These are phyloP conservation scores for Catamblyrhynchus diadema DNA, from an alignment of 2,797 vertebrate species.

Conservation along the genomic window DNA sequence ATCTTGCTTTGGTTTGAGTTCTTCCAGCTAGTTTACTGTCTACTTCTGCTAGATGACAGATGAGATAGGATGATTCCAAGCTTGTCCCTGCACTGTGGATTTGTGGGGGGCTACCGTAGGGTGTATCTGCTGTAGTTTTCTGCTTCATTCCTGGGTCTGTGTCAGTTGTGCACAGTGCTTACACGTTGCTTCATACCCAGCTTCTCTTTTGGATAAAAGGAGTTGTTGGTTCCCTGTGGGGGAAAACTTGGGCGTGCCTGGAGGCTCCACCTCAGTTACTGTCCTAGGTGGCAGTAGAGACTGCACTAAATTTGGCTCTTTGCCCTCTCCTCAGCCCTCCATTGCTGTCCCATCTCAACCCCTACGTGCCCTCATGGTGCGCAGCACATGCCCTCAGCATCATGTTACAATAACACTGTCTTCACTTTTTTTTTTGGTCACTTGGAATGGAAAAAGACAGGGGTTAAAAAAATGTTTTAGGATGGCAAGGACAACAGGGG, in stretches of 20 bases:
- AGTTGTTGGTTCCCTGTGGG: neutral
- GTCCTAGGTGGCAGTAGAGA: neutral
- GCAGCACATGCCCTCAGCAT: neutral
- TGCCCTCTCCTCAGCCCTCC: neutral
- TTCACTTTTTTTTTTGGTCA: neutral
- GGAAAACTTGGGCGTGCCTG: neutral
- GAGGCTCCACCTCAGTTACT: neutral
- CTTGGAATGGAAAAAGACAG: neutral
- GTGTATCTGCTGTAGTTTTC: neutral
- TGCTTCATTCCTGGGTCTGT: neutral
- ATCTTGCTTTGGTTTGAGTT: neutral
- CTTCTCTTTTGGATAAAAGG: neutral
- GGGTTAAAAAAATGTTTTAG: neutral
- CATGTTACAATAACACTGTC: neutral
- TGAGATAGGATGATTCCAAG: neutral
- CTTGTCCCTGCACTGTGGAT: neutral
- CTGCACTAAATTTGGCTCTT: neutral
- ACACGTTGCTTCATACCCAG: rapidly evolving
- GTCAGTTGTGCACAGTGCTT: neutral
- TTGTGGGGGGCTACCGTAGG: neutral
- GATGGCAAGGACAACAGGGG: neutral
- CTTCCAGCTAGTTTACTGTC: neutral
- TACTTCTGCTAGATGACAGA: neutral
- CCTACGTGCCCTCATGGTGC: neutral
- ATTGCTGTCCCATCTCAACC: neutral